Percentiles rank a stretch among this genome's conserved stretches.
These are phyloP conservation scores for Motacilla alba DNA, from an alignment of 2,113 vertebrate species.

Conservation along the genomic window DNA sequence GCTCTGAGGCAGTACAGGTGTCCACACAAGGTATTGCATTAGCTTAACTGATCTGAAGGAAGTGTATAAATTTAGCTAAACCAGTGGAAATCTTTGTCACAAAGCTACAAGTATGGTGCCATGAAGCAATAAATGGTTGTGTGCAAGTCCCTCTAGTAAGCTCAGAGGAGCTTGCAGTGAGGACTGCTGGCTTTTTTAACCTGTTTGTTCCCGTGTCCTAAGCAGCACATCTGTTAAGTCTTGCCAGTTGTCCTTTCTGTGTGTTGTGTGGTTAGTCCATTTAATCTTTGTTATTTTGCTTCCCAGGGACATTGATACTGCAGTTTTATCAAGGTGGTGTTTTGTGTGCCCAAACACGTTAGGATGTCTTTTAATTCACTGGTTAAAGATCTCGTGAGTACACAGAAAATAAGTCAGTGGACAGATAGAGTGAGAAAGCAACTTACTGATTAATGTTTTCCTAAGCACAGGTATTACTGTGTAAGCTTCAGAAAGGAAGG, in stretches of 20 bases:
- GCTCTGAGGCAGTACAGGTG: neutral
- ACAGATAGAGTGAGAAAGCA: neutral
- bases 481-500: neutral
- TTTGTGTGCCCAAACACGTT: neutral
- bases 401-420: neutral
- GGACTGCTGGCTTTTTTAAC: neutral
- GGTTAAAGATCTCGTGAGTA: neutral
- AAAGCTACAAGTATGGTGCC: neutral
- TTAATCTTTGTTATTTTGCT: neutral
- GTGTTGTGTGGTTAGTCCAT: neutral
- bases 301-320: neutral
- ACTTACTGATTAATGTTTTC: neutral
- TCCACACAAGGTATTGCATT: neutral
- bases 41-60: neutral
- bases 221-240: neutral
- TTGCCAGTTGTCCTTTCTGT: neutral
- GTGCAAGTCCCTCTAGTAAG: neutral
- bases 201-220: neutral
- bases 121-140: neutral
- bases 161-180: neutral
- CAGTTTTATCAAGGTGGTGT: neutral
- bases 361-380: neutral
- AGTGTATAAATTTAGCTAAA: neutral
- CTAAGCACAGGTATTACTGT: neutral
- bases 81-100: neutral